Evolutionary conservation across 2,113 vertebrate species (phyloP).

Genomic region (Pseudopodoces humilis): DNA sequence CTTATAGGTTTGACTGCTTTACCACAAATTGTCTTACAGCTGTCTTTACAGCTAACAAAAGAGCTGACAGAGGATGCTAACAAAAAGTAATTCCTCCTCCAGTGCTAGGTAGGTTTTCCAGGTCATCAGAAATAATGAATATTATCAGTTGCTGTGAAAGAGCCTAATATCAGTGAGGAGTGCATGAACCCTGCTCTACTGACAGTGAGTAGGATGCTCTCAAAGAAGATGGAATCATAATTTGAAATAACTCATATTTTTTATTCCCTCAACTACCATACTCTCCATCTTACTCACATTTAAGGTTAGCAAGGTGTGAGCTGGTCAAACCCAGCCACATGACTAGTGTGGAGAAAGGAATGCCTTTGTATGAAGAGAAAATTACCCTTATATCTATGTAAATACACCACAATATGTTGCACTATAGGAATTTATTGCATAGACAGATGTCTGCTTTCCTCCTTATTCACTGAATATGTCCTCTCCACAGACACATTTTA

Average conservation of each 20-base stretch:
- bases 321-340: neutral
- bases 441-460: neutral
- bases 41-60: too few species aligned
- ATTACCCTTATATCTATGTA: neutral
- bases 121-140: neutral
- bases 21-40: neutral
- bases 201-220: neutral
- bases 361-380: neutral
- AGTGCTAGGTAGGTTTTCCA: neutral
- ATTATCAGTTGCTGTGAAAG: neutral
- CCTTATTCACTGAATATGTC: neutral
- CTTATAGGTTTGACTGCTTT: neutral
- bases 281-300: neutral
- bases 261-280: neutral
- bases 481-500: neutral
- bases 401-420: rapidly evolving
- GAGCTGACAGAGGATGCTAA: neutral
- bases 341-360: neutral
- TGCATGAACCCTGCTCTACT: neutral
- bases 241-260: neutral
- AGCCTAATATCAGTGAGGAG: neutral
- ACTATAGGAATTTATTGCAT: neutral
- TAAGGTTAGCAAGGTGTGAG: neutral
- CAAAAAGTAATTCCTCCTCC: neutral
- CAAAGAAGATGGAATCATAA: neutral